Percentiles rank a stretch among this genome's conserved stretches.
phyloP scores from a whole-genome alignment of 2,113 vertebrate genomes.

The Ramphastos sulfuratus region DNA sequence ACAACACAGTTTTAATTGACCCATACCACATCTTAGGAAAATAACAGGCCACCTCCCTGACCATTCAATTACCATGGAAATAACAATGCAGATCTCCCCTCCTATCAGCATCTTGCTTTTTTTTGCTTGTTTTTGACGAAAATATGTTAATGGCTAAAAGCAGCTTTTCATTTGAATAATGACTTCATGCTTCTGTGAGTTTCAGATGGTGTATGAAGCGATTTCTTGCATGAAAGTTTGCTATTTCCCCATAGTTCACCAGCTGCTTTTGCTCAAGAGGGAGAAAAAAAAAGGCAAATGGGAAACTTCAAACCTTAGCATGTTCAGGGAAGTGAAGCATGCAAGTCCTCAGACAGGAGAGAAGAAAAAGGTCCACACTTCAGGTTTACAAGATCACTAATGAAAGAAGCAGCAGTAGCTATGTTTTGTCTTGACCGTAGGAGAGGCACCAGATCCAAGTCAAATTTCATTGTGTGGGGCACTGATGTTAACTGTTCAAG shows the following conservation, averaged over 20 bases:
- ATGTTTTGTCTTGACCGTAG: not conserved
- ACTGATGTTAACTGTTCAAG: not conserved
- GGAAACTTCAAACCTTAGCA: conserved; percentile 19
- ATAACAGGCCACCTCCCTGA: conserved; percentile 17
- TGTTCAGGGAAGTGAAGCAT: not conserved
- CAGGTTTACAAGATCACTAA: not conserved
- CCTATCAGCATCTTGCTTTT: conserved; percentile 26
- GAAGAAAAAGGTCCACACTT: not conserved
- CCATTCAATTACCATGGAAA: conserved; percentile 55
- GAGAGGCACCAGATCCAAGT: not conserved
- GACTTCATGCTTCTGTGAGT: conserved; percentile 28
- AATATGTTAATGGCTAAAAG: conserved; percentile 35
- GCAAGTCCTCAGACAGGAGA: not conserved
- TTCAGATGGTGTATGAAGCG: conserved; percentile 19
- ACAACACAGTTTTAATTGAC: not conserved
- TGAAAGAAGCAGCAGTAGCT: not conserved
- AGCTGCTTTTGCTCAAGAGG: not conserved
- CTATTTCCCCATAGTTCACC: conserved; percentile 4
- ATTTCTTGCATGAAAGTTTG: conserved; percentile 29
- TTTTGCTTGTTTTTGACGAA: not conserved
- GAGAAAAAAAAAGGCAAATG: not conserved
- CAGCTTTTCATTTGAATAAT: conserved; percentile 59
- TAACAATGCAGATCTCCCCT: conserved; percentile 22
- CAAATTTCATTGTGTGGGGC: not conserved
- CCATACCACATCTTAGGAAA: not conserved